Evolutionary conservation across 2,888 invertebrate genomes (phyloP).

Genomic region (Suillia variegata): DNA sequence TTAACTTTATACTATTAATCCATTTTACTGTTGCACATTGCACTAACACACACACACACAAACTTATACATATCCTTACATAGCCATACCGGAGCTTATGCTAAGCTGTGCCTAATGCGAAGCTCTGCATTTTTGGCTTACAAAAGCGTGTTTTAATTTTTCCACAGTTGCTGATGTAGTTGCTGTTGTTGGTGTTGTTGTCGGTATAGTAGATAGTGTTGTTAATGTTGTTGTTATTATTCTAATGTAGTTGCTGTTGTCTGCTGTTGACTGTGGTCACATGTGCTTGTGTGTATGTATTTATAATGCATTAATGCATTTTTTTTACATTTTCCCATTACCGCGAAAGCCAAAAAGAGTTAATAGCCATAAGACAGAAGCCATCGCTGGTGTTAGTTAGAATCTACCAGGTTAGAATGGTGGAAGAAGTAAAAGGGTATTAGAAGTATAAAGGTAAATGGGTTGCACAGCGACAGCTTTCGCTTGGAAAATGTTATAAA

Average conservation of each 20-base stretch:
- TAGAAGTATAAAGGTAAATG: too few species aligned
- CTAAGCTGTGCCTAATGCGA: neutral
- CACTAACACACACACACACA: neutral
- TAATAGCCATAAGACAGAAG: conserved; percentile 12
- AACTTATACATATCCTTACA: too few species aligned
- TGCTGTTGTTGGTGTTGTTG: neutral
- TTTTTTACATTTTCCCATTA: neutral
- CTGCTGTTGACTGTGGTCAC: neutral
- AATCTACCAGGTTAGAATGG: too few species aligned
- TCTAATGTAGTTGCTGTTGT: neutral
- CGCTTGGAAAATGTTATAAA: too few species aligned
- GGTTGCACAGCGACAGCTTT: too few species aligned
- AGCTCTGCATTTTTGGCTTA: neutral
- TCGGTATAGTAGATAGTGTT: neutral
- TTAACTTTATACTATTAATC: neutral
- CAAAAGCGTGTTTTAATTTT: neutral
- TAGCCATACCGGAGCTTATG: neutral
- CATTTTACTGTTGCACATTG: neutral
- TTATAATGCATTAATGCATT: neutral
- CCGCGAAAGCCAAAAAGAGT: conserved; percentile 9
- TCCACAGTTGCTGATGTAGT: neutral
- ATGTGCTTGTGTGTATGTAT: neutral
- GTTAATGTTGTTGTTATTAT: neutral
- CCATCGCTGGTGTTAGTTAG: conserved; percentile 1
- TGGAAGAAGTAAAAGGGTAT: too few species aligned